Evolutionary conservation across 2,888 invertebrate species (phyloP), one percentile per base, ranked within the genome.

Genomic region (Linnaemya vulpina): DNA sequence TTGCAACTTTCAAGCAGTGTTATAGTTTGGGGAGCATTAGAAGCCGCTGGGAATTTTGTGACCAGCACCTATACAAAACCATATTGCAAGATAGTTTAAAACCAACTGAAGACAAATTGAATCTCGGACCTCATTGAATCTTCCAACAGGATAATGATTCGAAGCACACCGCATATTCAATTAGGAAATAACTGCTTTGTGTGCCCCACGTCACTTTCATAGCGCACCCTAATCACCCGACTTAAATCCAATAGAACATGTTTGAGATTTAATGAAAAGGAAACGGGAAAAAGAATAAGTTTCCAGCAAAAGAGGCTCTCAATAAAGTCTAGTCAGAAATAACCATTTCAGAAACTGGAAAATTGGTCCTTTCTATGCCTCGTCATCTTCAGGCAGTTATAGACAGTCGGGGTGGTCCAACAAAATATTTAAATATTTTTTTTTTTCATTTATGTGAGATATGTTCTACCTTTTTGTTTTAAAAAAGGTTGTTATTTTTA

Each of bases 241-340:
- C 5, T 10, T 17, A 51, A 22, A 22, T 20, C 22, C 51, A 7
- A 51, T 20, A 51, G 8, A 51, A 3, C 51, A 51, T 22, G 20
- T 51, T 51, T 51, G 51, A 10, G 51, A 51, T 51, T 51, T 51
- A 51, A 51, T 51, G 22, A 51, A 51, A 10, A 51, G 51, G 10
- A 51, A 20, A 51, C 20, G 20, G 20, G 20, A 3, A 51, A 51
- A 51, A 22, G 20, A 51, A 10, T 20, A 20, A 7, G 20, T 51
- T 51, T 10, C 20, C 10, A 22, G 22, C 20, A 51, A 51, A 51
- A 22, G 51, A 22, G 11, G 25, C 55, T 55, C 55, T 55, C 25
- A 55, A 55, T 3, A 13, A 55, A 55, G 25, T 55, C 55, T 25
- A 7, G 22, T 55, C 55, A 7, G 55, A 55, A 55, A 55, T 55